Base-by-base conservation (phyloP, 2,888 invertebrate species). In the Chloroclystis v-ata region DNA sequence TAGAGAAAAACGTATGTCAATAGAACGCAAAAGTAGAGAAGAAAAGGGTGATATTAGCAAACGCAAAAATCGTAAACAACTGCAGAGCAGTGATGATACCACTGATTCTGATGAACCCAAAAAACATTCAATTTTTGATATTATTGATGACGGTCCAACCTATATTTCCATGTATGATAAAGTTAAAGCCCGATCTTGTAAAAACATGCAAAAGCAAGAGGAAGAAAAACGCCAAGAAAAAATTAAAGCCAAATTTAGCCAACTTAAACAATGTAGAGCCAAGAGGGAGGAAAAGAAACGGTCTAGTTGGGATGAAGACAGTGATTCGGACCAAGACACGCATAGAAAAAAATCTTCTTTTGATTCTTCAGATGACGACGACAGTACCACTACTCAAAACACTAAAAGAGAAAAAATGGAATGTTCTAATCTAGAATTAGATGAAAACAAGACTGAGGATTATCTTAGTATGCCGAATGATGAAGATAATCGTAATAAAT, bases 151-250 rank as follows among this genome's bases (percentile, higher is more conserved):
- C 67, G 96, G 94, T 49, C 96, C 97, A 1, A 92, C 94, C 7
- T 97, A 97, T 72, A 95, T 97, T 50, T 97, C 97, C 7, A 98
- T 98, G 98, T 98, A 98, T 75, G 98, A 98, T 74, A 98, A 98
- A 82, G 97, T 97, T 0, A 97, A 97, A 78, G 97, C 97, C 2
- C 91, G 97, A 29, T 96, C 97, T 14, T 96, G 96, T 65, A 96
- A 97, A 78, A 97, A 96, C 75, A 95, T 96, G 94, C 95, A 96
- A 73, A 96, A 96, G 71, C 93, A 95, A 71, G 95, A 95, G 70
- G 96, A 96, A 76, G 95, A 96, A 78, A 95, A 95, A 72, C 90
- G 94, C 0, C 92, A 93, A 74, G 92, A 94, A 74, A 96, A 96
- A 70, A 92, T 95, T 42, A 95, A 96, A 77, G 96, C 96, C 6